Evolutionary conservation across 2,888 invertebrate genomes (phyloP).

Genomic region (Aspidiotus destructor): DNA sequence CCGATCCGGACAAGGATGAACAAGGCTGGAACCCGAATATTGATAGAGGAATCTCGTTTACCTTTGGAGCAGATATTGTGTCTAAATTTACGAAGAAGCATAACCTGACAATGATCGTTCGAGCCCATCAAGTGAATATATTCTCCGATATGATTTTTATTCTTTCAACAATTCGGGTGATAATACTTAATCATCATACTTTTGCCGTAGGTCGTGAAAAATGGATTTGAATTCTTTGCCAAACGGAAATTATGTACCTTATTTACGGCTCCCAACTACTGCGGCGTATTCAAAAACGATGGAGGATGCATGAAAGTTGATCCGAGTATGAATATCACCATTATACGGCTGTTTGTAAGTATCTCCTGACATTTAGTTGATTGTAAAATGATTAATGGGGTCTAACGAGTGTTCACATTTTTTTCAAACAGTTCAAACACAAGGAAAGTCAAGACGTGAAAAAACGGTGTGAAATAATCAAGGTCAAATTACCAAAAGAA

Average conservation of each 20-base stretch:
- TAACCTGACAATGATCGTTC: constrained; percentile 54
- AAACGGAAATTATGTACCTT: constrained; percentile 28
- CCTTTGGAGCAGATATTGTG: constrained; percentile 55
- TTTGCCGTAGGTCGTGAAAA: constrained; percentile 43
- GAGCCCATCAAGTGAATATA: constrained; percentile 45
- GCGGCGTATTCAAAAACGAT: constrained; percentile 27
- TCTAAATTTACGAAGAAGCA: constrained; percentile 55
- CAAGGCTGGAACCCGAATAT: constrained; percentile 55
- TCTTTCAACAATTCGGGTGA: background rate
- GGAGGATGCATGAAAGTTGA: constrained; percentile 26
- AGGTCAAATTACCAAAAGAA: constrained; percentile 6
- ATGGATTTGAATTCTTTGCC: constrained; percentile 32
- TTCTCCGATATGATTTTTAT: background rate
- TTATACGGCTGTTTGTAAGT: constrained; percentile 28
- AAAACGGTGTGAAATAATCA: constrained; percentile 24
- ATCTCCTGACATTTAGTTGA: background rate
- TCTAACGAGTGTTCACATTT: background rate
- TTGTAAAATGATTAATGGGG: background rate
- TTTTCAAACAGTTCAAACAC: constrained; percentile 17
- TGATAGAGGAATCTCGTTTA: constrained; percentile 55
- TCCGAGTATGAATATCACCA: constrained; percentile 13
- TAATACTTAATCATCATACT: background rate
- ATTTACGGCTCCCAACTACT: constrained; percentile 28
- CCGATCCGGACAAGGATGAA: constrained; percentile 47
- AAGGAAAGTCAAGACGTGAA: constrained; percentile 25